Base-by-base conservation (phyloP, 2,888 invertebrate genomes). In the Rapana venosa region DNA sequence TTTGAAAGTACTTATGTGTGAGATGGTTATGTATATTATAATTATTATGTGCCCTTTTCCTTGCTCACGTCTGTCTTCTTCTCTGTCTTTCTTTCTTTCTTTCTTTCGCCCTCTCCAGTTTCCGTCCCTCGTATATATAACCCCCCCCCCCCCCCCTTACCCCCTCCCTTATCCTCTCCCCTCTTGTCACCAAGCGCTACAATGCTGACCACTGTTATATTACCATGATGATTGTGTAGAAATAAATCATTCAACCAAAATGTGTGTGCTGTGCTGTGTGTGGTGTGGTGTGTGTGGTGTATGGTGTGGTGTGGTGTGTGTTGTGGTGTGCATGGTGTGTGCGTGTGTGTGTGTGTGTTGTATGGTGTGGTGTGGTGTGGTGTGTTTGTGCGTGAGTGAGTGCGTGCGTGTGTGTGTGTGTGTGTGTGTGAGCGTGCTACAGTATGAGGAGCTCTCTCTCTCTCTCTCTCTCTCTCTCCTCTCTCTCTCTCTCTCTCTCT, bases 381-480 rank as follows among this genome's bases (percentile, higher is more conserved):
- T n/a, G 22, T 74, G 22, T 17, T 17, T n/a, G n/a, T 30, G 74
- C 11, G 8, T 74, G 74, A 5, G 11, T 74, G 74, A 2, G 8
- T 74, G 74, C 11, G n/a, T 74, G 74, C 11, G n/a, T 74, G 17
- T 74, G n/a, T 74, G 47, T n/a, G 26, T 74, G 74, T 74, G n/a
- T 74, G 74, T 30, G 74, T 74, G 74, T 11, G n/a, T 74, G 66
- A 22, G 66, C 66, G 66, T 66, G 66, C 66, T 17, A 2, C 13
- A 13, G 26, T 66, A 26, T 26, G 66, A 47, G 47, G 74, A 17
- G 0, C n/a, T 74, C n/a, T n/a, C n/a, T 74, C n/a, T 74, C 74
- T 74, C 74, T 36, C 90, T 61, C 35, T 91, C 90, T 86, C 88
- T 91, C 26, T 88, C 84, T 30, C 91, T 90, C 88, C 89, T 88